These are phyloP conservation scores for Scortum barcoo DNA, from an alignment of 2,113 vertebrate genomes.

Conservation along the genomic window DNA sequence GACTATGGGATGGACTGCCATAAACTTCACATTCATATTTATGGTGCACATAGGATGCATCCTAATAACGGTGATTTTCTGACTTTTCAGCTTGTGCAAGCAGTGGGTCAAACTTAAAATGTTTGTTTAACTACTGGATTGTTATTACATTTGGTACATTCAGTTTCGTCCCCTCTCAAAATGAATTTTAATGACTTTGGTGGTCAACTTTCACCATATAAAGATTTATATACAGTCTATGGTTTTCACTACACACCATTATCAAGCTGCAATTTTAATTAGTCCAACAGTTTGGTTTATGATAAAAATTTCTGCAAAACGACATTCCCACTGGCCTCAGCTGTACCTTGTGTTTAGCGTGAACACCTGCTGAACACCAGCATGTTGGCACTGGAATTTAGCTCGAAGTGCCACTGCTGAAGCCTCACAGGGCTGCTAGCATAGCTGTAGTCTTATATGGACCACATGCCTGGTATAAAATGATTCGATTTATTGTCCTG, in stretches of 20 bases:
- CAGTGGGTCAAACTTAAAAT: not conserved
- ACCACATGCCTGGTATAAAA: not conserved
- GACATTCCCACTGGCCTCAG: not conserved
- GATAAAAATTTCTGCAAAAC: not conserved
- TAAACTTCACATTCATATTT: not conserved
- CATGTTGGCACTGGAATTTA: not conserved
- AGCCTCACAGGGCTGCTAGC: not conserved
- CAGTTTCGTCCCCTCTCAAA: not conserved
- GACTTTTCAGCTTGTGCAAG: not conserved
- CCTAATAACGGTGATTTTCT: not conserved
- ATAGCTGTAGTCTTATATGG: not conserved
- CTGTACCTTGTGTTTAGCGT: not conserved
- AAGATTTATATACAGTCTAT: no score
- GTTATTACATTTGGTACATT: not conserved
- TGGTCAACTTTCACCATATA: no score
- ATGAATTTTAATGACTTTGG: not conserved
- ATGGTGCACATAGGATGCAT: not conserved
- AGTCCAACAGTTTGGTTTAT: not conserved
- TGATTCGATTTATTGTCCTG: not conserved
- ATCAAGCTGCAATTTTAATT: not conserved
- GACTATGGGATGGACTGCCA: no score
- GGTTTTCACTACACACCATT: not conserved
- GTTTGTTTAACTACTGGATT: not conserved
- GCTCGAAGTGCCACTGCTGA: not conserved
- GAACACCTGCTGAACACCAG: not conserved